Evolutionary conservation across 2,888 invertebrate genomes (phyloP).

Genomic region (Lithophane socia): DNA sequence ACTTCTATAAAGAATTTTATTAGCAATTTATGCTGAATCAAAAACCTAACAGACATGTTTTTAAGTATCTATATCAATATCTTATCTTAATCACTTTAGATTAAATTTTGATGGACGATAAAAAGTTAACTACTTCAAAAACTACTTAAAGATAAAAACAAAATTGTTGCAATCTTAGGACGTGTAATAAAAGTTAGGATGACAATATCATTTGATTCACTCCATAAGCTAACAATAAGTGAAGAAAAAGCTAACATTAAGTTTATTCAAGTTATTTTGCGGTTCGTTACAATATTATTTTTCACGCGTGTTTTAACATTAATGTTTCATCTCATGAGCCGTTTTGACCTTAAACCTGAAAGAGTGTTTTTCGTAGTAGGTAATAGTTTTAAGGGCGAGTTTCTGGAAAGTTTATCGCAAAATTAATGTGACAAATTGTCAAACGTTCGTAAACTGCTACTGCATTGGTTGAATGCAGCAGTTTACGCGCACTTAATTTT

Average conservation of each 20-base stretch:
- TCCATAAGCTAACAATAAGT: background rate
- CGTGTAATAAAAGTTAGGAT: conserved; percentile 21
- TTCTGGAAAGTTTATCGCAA: background rate
- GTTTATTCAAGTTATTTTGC: conserved; percentile 11
- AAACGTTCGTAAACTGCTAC: too few species aligned
- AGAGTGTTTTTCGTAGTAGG: background rate
- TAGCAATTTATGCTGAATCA: background rate
- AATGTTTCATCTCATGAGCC: conserved; percentile 4
- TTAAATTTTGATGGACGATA: conserved; percentile 28
- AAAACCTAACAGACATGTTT: conserved; percentile 11
- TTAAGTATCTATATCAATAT: conserved; percentile 9
- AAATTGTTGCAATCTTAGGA: conserved; percentile 10
- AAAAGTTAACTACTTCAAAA: conserved; percentile 14
- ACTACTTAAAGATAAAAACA: conserved; percentile 20
- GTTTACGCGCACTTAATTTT: background rate
- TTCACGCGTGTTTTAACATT: conserved; percentile 10
- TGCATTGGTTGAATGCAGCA: background rate
- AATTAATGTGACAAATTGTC: background rate
- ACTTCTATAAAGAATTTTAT: conserved; percentile 31
- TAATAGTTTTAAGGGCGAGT: background rate
- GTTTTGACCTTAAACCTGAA: conserved; percentile 10
- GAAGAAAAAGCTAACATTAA: conserved; percentile 2
- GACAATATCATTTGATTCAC: conserved; percentile 11
- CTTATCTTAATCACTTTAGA: conserved; percentile 30
- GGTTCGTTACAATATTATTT: background rate